Evolutionary conservation across 2,113 vertebrate species (phyloP).

Genomic region (Lota lota): DNA sequence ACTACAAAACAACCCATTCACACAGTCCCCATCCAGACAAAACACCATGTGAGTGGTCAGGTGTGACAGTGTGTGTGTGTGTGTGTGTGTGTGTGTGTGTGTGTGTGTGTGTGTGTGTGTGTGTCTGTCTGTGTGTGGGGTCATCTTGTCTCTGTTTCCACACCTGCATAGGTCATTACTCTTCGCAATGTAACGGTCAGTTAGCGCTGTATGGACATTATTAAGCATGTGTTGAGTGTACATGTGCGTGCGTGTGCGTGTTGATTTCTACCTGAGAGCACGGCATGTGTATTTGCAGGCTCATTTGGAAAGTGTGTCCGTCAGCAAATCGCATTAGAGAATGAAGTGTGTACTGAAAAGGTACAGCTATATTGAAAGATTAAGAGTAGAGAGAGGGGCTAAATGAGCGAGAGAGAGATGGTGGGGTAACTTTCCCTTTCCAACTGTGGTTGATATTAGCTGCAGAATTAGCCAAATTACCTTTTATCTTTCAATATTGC

Average conservation of each 20-base stretch:
- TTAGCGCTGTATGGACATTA: conserved; percentile 24
- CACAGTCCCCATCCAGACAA: conserved; percentile 19
- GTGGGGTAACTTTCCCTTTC: conserved; percentile 1
- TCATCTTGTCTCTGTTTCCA: not conserved
- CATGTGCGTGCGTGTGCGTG: not conserved
- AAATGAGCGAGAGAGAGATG: not conserved
- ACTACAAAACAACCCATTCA: conserved; percentile 15
- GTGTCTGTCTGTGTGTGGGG: conserved; percentile 1
- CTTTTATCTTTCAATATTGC: no score
- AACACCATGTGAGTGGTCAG: conserved; percentile 19
- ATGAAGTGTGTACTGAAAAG: no score
- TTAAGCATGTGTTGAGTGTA: not conserved
- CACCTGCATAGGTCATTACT: conserved; percentile 32
- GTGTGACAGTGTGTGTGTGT: conserved; percentile 15
- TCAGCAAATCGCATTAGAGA: not conserved
- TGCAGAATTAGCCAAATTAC: no score
- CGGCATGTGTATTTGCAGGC: no score
- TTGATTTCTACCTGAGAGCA: not conserved
- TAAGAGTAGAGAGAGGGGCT: not conserved
- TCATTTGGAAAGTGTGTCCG: not conserved
- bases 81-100: not conserved
- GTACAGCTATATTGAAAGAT: not conserved
- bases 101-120: conserved; percentile 19
- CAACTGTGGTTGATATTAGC: no score
- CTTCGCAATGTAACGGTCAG: conserved; percentile 11